Evolutionary conservation across 2,797 vertebrate genomes (phyloP), one percentile per base, ranked within the genome.

Genomic region (Brachyrhaphis roseni): DNA sequence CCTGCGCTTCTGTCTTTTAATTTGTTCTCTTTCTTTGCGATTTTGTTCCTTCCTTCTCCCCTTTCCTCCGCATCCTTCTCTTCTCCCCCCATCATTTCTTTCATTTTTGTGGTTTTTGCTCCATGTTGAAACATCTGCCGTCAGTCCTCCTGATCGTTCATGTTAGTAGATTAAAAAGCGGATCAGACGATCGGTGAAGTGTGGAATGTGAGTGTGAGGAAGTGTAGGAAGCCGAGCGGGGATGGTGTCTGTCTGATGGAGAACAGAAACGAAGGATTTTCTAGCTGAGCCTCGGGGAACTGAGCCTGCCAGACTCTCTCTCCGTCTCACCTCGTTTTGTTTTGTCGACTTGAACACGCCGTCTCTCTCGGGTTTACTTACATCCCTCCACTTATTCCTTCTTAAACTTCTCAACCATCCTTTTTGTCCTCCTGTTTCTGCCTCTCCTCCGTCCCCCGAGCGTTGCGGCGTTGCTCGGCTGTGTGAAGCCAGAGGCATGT

Each of bases 191-290:
- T 28, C 7, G 4, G 26, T 46, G 26, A 45, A n/a, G 2, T 46
- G 66, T 26, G 66, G 39, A 43, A n/a, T 15, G 2, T 15, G 11
- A 66, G 31, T n/a, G 68, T 45, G 12, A 70, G 23, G 66, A n/a
- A 26, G 66, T 70, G 12, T 13, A 8, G 39, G 3, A 71, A 71
- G 26, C 7, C 1, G 26, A 75, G 77, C 68, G 78, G 64, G 18
- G 23, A 41, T 41, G 20, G 8, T 39, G 64, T 20, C n/a, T 41
- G 36, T 68, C 23, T 68, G 64, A 23, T 23, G 36, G 36, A 18
- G 82, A 87, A 87, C 77, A 8, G 88, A 87, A 86, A n/a, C 43
- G 13, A 80, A 84, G 87, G 76, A 76, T 89, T 91, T 90, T 85
- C 41, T 10, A 84, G 72, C 68, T 66, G 80, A 84, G 85, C 91